phyloP scores from a whole-genome alignment of 1,140 invertebrate genomes.

The Yoshiicerus persimilis region DNA sequence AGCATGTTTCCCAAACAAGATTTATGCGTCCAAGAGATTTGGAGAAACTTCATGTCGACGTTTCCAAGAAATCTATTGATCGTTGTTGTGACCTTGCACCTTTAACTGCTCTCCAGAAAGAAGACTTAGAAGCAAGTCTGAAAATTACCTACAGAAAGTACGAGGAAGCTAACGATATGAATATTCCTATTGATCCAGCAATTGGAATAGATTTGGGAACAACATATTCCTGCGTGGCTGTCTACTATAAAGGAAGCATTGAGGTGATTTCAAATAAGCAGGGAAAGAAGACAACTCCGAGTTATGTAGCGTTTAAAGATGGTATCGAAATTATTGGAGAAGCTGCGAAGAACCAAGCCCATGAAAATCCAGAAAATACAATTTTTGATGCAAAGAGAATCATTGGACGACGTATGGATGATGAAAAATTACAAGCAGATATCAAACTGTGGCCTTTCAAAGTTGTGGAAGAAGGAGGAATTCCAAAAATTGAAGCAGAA shows the following conservation, averaged over 20 bases:
- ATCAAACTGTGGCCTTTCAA: conserved; percentile 63
- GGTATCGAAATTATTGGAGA: conserved; percentile 84
- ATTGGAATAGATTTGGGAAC: conserved; percentile 76
- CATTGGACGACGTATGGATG: conserved; percentile 61
- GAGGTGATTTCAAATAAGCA: conserved; percentile 87
- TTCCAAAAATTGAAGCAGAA: conserved; percentile 57
- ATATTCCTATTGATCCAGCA: conserved; percentile 51
- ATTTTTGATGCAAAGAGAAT: conserved; percentile 68
- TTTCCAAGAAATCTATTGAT: neutral
- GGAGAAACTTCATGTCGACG: neutral
- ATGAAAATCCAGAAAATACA: conserved; percentile 83
- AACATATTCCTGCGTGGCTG: conserved; percentile 73
- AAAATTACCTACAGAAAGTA: neutral
- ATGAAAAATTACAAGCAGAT: conserved; percentile 60
- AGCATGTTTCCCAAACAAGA: neutral
- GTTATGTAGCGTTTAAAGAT: conserved; percentile 88
- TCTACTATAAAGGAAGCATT: conserved; percentile 79
- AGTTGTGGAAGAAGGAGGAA: conserved; percentile 50
- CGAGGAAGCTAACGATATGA: neutral
- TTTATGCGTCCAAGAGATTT: neutral
- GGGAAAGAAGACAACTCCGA: conserved; percentile 87
- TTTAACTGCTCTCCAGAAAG: neutral
- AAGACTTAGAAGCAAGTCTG: neutral
- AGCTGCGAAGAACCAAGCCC: conserved; percentile 75
- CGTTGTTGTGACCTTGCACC: neutral